These are phyloP conservation scores for Empis livida DNA, from an alignment of 2,888 invertebrate species.

Conservation along the genomic window DNA sequence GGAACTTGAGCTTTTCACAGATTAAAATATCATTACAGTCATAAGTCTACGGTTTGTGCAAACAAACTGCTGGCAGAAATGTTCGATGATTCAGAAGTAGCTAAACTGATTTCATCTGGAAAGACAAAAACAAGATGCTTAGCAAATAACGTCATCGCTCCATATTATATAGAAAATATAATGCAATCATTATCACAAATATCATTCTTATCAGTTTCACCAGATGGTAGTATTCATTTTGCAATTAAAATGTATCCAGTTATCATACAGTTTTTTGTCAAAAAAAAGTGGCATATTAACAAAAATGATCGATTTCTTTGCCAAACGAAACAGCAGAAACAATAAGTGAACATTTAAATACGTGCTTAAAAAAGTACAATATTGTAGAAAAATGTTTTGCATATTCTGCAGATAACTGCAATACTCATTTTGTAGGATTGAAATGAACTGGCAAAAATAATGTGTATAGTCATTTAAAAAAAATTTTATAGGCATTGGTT, in stretches of 20 bases:
- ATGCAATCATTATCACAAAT: background rate
- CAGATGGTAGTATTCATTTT: no score
- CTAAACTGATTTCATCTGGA: background rate
- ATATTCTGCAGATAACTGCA: no score
- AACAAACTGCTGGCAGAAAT: background rate
- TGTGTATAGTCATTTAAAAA: no score
- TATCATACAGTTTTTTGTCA: background rate
- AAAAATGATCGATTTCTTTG: background rate
- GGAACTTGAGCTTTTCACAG: background rate
- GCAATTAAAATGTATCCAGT: background rate
- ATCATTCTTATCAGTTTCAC: background rate
- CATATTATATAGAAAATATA: constrained; percentile 1
- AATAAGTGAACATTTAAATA: background rate
- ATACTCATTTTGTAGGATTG: no score
- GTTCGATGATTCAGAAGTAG: no score
- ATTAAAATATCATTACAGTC: background rate
- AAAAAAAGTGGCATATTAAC: background rate
- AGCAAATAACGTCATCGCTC: background rate
- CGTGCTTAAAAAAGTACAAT: background rate
- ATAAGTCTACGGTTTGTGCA: background rate
- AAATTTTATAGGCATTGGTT: no score
- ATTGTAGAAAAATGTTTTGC: constrained; percentile 3
- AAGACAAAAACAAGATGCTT: background rate
- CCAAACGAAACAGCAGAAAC: background rate
- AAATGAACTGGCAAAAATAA: no score